Percentiles rank a stretch among this genome's conserved stretches.
Conservation (phyloP, 2,888 invertebrate species). For the Catocala fraxini region DNA sequence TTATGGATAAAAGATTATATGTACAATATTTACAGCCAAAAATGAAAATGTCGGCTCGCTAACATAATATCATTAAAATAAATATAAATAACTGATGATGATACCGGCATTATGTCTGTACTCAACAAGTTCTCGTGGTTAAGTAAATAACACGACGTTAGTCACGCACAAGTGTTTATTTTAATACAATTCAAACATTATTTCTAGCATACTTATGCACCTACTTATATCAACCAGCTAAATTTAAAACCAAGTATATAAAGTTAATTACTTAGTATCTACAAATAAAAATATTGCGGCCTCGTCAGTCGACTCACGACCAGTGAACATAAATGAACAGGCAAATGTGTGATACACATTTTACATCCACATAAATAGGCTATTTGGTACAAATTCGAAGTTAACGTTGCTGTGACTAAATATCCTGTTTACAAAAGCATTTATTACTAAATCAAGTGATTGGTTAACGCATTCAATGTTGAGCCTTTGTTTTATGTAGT, state of each 20-base stretch:
- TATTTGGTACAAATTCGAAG: constrained; percentile 11
- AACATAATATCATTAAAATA: no score
- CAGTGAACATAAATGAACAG: neutral
- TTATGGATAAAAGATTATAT: no score
- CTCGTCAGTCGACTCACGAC: constrained; percentile 2
- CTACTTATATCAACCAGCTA: no score
- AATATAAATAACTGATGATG: no score
- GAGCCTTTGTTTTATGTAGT: constrained; percentile 1
- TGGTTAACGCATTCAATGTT: constrained; percentile 19
- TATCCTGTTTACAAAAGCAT: constrained; percentile 45
- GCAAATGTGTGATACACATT: neutral
- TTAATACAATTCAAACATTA: neutral
- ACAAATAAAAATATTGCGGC: neutral
- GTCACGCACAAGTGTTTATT: neutral
- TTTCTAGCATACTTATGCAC: neutral
- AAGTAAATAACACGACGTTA: neutral
- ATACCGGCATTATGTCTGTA: no score
- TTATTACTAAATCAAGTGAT: constrained; percentile 27
- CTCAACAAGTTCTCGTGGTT: neutral
- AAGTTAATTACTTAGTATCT: neutral
- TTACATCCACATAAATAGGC: constrained; percentile 11
- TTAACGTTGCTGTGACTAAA: constrained; percentile 30
- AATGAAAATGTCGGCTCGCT: no score
- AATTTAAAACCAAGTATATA: no score
- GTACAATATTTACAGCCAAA: no score